Conservation (phyloP, 1,140 invertebrate genomes). For the Chironomus tepperi region DNA sequence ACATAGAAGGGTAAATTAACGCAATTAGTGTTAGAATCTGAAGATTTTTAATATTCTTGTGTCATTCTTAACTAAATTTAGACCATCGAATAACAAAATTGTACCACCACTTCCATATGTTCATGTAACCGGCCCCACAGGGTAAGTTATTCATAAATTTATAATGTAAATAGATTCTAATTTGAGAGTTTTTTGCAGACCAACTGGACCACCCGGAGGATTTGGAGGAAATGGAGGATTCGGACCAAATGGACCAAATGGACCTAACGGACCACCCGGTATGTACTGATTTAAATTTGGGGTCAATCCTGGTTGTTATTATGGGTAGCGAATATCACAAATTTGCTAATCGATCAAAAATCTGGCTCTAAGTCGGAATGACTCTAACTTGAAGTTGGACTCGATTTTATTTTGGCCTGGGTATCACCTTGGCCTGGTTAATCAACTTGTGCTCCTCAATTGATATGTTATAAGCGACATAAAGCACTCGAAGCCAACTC, state of each 20-base stretch:
- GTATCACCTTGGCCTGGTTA: no score
- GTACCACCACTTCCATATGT: not conserved
- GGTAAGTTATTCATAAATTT: not conserved
- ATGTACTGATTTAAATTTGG: no score
- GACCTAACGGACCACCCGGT: not conserved
- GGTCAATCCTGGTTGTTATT: no score
- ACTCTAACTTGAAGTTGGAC: no score
- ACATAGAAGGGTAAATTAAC: slow-evolving; percentile 1
- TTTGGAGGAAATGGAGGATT: not conserved
- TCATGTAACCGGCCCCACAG: not conserved
- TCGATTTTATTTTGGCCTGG: no score
- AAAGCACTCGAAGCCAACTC: no score
- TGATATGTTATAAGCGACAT: no score
- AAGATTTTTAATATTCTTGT: not conserved
- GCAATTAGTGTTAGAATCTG: not conserved
- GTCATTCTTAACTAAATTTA: not conserved
- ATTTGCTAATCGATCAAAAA: no score
- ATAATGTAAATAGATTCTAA: not conserved
- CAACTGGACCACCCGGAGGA: not conserved
- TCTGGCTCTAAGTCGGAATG: no score
- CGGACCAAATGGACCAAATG: not conserved
- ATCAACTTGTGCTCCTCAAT: no score
- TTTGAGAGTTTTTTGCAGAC: not conserved
- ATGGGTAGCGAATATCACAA: no score
- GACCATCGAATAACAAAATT: not conserved